Evolutionary conservation across 2,797 vertebrate species (phyloP), one percentile per base, ranked within the genome.

Genomic region (Trematomus bernacchii): DNA sequence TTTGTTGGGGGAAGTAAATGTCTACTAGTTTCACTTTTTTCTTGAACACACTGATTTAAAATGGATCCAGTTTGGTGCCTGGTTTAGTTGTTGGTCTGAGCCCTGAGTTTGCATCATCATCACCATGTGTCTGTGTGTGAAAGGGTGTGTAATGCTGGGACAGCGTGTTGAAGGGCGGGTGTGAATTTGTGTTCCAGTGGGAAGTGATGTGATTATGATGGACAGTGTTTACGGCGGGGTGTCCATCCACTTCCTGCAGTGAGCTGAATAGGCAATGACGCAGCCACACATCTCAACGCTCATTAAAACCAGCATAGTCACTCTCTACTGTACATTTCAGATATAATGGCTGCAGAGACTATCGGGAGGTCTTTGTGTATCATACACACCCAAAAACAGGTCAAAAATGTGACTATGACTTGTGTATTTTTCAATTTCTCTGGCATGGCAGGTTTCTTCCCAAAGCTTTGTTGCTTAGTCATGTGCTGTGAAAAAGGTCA

Each of bases 141-240:
- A 27, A 51, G 68, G 15, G 58, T 65, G 71, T 30, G 1, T 30
- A 16, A 27, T 52, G 21, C 23, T 18, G 14, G 16, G 6, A 18
- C 51, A 52, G 55, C 1, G 5, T 51, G 27, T 33, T 63, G 55
- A 73, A 77, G 61, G 64, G 57, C 40, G 13, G 66, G 66, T 62
- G 84, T 73, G 63, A 77, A 62, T 76, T 42, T 57, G 76, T 61
- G 62, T 40, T 73, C 19, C 33, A 54, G 69, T 77, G 65, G 63
- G 87, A 77, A 46, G 74, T 65, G 69, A 37, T 27, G 84, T 71
- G 71, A 84, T 77, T 53, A 77, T 73, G 71, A 75, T 53, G 78
- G 73, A 40, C 67, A 50, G 66, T 33, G 43, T 68, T 61, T 60
- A 14, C 48, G 57, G 37, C 33, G 4, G 57, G 15, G 63, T 71